Evolutionary conservation across 2,113 vertebrate genomes (phyloP).

Genomic region (Syngnathus scovelli): DNA sequence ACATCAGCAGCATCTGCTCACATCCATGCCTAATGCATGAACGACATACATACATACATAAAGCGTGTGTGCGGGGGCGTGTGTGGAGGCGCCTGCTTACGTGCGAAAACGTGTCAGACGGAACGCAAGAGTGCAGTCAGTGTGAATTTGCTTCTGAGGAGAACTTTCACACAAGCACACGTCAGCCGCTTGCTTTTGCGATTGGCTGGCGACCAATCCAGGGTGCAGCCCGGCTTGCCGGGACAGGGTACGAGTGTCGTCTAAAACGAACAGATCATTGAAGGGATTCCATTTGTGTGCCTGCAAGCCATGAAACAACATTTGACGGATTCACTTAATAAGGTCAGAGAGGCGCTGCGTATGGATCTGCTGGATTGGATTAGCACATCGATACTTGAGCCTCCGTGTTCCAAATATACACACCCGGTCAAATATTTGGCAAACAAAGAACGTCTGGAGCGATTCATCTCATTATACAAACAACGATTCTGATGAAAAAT

Average conservation of each 20-base stretch:
- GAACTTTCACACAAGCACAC: too few relatives aligned
- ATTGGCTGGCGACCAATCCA: not conserved
- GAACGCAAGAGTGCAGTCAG: not conserved
- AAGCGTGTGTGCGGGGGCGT: not conserved
- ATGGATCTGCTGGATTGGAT: conserved; percentile 14
- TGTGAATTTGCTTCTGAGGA: too few relatives aligned
- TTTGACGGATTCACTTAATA: conserved; percentile 20
- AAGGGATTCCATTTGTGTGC: not conserved
- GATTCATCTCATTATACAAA: too few relatives aligned
- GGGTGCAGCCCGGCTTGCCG: too few relatives aligned
- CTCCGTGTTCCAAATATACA: conserved; percentile 6
- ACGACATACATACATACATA: not conserved
- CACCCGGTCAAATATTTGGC: not conserved
- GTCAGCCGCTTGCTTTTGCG: not conserved
- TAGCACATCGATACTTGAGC: conserved; percentile 15
- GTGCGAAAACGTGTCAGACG: not conserved
- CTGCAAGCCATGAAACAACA: not conserved
- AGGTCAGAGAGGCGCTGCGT: conserved; percentile 15
- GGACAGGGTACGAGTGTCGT: not conserved
- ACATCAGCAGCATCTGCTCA: not conserved
- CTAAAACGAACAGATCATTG: not conserved
- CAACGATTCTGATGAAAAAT: too few relatives aligned
- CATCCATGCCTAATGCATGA: not conserved
- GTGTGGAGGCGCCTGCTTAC: not conserved
- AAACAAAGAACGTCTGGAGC: too few relatives aligned